Conservation (phyloP, 23 tunicate species). For the Ciona savignyi region DNA sequence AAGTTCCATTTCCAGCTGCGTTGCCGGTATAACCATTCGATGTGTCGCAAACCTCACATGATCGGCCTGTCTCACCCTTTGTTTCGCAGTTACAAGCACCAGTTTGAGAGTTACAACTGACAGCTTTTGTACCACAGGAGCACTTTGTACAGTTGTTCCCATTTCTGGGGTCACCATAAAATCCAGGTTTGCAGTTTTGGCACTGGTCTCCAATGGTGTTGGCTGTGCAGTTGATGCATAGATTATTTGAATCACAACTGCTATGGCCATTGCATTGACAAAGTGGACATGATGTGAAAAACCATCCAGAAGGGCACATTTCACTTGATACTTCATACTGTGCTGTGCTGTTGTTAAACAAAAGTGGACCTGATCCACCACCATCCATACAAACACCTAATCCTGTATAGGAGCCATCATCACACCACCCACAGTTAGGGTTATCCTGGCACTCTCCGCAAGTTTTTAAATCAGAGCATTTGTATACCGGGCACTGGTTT, state of each 20-base stretch:
- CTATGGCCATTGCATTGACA: conserved; percentile 98
- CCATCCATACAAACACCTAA: conserved; percentile 75
- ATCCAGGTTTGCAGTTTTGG: conserved; percentile 54
- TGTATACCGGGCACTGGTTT: conserved; percentile 9
- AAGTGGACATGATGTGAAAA: conserved; percentile 47
- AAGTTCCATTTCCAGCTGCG: conserved; percentile 75
- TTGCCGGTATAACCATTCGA: conserved; percentile 38
- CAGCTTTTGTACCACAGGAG: conserved; percentile 53
- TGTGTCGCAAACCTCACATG: conserved; percentile 42
- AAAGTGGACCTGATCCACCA: conserved; percentile 16
- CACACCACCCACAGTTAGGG: conserved; percentile 97
- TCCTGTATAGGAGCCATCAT: conserved; percentile 73
- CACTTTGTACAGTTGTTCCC: conserved; percentile 72
- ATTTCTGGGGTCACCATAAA: conserved; percentile 63
- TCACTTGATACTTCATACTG: background rate
- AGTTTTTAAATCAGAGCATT: conserved; percentile 34
- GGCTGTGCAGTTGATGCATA: conserved; percentile 40
- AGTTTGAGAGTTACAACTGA: conserved; percentile 31
- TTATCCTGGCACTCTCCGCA: conserved; percentile 61
- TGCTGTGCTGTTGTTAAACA: background rate
- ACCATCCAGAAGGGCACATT: conserved; percentile 46
- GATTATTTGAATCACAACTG: conserved; percentile 25
- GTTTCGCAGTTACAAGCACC: conserved; percentile 80
- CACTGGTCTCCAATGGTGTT: conserved; percentile 66
- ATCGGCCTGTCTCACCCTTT: conserved; percentile 66